Percentiles rank a stretch among this genome's conserved stretches.
Conservation (phyloP, 2,888 invertebrate species). For the Stenodema calcarata region DNA sequence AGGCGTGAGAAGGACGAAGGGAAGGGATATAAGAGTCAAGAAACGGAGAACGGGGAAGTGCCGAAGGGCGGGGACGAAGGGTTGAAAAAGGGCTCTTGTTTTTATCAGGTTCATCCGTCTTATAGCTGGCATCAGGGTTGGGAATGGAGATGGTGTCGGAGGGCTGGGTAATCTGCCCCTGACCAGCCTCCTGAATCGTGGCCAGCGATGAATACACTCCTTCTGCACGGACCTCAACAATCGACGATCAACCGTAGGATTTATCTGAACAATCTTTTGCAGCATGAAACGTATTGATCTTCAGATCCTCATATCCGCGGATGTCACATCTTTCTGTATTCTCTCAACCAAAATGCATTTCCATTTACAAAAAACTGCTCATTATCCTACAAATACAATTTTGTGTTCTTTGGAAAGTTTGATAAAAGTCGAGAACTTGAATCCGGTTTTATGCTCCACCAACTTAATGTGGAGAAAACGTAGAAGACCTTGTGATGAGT, state of each 20-base stretch:
- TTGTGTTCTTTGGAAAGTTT: no score
- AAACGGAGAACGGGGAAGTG: neutral
- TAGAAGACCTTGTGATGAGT: no score
- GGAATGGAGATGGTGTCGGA: neutral
- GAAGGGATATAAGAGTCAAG: neutral
- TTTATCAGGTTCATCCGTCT: slow-evolving; percentile 12
- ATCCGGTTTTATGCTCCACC: no score
- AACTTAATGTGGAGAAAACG: no score
- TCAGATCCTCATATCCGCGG: no score
- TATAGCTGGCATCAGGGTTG: neutral
- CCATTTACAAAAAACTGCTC: no score
- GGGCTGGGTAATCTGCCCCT: slow-evolving; percentile 8
- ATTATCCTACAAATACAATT: no score
- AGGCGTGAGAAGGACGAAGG: neutral
- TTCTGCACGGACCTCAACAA: neutral
- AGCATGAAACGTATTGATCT: no score
- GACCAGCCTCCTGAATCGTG: neutral
- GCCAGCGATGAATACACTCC: neutral
- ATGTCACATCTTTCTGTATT: no score
- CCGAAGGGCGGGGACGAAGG: neutral
- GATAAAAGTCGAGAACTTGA: no score
- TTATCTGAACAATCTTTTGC: no score
- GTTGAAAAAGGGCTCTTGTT: neutral
- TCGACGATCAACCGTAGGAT: neutral
- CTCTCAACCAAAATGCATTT: no score